Percentiles rank a stretch among this genome's conserved stretches.
Conservation (phyloP, 2,888 invertebrate genomes). For the Pandemis heparana region DNA sequence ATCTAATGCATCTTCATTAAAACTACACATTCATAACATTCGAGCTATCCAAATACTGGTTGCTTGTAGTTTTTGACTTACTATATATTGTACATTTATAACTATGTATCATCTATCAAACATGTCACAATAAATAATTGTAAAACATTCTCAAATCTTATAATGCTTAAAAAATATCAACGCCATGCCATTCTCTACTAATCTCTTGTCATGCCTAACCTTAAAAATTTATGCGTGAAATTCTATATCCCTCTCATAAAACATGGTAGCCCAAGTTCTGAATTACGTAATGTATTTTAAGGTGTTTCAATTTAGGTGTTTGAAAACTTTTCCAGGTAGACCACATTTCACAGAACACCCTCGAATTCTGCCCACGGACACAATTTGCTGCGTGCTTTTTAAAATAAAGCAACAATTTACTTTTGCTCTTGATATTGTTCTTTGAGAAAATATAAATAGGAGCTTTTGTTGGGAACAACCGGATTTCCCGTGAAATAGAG, state of each 20-base stretch:
- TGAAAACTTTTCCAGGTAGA: conserved; percentile 13
- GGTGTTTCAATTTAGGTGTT: conserved; percentile 19
- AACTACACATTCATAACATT: no score
- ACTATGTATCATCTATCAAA: no score
- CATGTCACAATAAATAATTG: no score
- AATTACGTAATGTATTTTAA: conserved; percentile 18
- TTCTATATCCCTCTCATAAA: conserved; percentile 31
- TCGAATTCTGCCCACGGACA: conserved; percentile 37
- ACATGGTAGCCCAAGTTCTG: conserved; percentile 17
- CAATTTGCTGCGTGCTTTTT: conserved; percentile 37
- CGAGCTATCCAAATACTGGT: no score
- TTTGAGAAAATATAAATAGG: conserved; percentile 25
- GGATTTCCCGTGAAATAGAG: not conserved
- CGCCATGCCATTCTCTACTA: no score
- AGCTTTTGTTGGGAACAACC: conserved; percentile 17
- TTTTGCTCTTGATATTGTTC: conserved; percentile 24
- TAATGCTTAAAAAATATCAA: no score
- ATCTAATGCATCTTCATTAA: no score
- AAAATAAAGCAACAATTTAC: conserved; percentile 37
- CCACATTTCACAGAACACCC: conserved; percentile 14
- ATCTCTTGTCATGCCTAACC: no score
- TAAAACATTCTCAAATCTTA: no score
- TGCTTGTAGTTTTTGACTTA: no score
- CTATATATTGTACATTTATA: no score
- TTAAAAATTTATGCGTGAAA: conserved; percentile 14